Evolutionary conservation across 2,113 vertebrate species (phyloP).

Genomic region (Ovibos moschatus): DNA sequence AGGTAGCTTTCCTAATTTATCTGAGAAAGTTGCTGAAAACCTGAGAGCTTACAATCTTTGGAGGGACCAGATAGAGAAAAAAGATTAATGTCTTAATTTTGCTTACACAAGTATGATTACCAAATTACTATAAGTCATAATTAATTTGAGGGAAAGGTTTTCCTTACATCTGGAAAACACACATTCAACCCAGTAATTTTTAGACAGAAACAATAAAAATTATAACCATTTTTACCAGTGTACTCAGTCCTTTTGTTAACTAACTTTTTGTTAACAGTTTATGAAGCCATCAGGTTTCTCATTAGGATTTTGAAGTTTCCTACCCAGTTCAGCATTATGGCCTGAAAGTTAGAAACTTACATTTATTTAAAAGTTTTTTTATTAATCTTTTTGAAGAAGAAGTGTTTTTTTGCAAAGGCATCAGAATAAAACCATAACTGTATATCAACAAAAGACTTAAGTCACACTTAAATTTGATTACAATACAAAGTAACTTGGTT

Average conservation of each 20-base stretch:
- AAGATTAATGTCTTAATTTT: neutral
- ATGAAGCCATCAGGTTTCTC: neutral
- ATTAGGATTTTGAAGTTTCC: neutral
- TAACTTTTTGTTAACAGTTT: neutral
- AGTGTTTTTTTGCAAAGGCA: neutral
- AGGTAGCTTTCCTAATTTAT: neutral
- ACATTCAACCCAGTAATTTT: neutral
- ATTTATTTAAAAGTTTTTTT: neutral
- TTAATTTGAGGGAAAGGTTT: neutral
- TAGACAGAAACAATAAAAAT: neutral
- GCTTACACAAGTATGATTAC: neutral
- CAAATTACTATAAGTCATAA: neutral
- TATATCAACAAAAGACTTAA: neutral
- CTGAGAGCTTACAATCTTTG: neutral
- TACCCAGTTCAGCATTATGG: neutral
- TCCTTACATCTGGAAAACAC: neutral
- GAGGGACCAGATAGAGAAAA: neutral
- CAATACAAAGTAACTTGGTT: neutral
- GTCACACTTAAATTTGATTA: neutral
- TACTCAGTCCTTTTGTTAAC: neutral
- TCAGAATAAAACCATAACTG: neutral
- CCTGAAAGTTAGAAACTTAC: neutral
- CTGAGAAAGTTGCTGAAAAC: neutral
- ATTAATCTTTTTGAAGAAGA: neutral
- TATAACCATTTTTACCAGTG: neutral